Base-by-base conservation (phyloP, 2,113 vertebrate genomes). In the Catharus minimus region DNA sequence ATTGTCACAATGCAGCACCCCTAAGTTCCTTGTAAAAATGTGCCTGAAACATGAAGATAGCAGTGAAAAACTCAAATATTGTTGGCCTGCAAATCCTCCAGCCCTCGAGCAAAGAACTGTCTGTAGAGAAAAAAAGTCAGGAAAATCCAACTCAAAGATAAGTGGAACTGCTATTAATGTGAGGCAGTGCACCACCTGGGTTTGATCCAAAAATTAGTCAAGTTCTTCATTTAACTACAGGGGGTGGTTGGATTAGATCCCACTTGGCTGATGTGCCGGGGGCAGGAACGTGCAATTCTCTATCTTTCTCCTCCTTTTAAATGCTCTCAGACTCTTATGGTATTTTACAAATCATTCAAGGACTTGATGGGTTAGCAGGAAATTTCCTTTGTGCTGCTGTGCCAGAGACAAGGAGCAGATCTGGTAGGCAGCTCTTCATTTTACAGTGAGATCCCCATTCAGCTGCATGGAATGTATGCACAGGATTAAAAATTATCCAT, bases 201-300 rank as follows among this genome's bases (percentile, higher is more conserved):
- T 84, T 94, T 90, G 90, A 95, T 95, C 92, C 95, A 95, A 93
- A 90, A 93, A 95, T 93, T 94, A 94, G 89, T 92, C 86, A 92
- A 95, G 77, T 93, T 90, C 93, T 93, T 96, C 92, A 95, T 89
- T 93, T 90, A 92, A 93, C 93, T 62, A 69, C 90, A 94, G 93
- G 92, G 86, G 95, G 92, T 92, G 74, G 66, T 94, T 96, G 95
- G 95, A 96, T 94, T 47, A 73, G 81, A 74, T 95, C 92, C 93
- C 92, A 95, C 68, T 96, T 95, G 91, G 90, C 77, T 94, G 84
- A 95, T 73, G 43, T 78, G 83, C 83, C 5, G 3, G 89, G 83
- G 89, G 89, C 89, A 96, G 95, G 77, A 96, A 95, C 50, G 22
- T 95, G 90, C 15, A 1, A 86, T 93, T 95, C 86, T 90, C 58